These are phyloP conservation scores for Aspidiotus destructor DNA, from an alignment of 2,888 invertebrate genomes.

Conservation along the genomic window DNA sequence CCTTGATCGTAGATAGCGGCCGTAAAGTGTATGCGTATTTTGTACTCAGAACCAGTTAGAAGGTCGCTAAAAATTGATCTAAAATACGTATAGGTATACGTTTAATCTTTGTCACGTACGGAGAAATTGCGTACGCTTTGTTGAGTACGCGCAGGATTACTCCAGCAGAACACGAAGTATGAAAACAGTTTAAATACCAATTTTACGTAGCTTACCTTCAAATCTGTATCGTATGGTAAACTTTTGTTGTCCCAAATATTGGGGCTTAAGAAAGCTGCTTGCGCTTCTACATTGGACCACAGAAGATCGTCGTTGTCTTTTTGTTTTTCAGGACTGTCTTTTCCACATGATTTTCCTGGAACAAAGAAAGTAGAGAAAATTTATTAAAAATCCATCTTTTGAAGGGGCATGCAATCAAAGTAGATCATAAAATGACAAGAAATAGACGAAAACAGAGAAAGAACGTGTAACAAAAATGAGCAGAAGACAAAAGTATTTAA, in stretches of 20 bases:
- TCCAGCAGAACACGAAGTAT: too few species aligned
- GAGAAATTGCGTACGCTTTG: too few species aligned
- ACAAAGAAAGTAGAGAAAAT: constrained; percentile 30
- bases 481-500: too few species aligned
- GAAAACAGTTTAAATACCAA: too few species aligned
- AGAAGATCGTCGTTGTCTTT: constrained; percentile 45
- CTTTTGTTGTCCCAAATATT: constrained; percentile 88
- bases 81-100: not conserved
- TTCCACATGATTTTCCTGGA: constrained; percentile 40
- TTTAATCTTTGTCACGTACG: not conserved
- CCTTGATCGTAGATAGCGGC: not conserved
- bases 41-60: not conserved
- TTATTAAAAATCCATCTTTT: too few species aligned
- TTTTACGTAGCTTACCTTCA: constrained; percentile 65
- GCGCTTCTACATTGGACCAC: constrained; percentile 78
- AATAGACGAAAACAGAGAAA: too few species aligned
- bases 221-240: constrained; percentile 82
- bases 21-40: not conserved
- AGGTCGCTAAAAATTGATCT: constrained; percentile 1
- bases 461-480: too few species aligned
- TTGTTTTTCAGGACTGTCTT: constrained; percentile 41
- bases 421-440: too few species aligned
- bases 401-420: too few species aligned
- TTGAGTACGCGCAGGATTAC: too few species aligned
- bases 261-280: constrained; percentile 90